phyloP scores from a whole-genome alignment of 2,888 invertebrate genomes.

The Oscheius sp. region DNA sequence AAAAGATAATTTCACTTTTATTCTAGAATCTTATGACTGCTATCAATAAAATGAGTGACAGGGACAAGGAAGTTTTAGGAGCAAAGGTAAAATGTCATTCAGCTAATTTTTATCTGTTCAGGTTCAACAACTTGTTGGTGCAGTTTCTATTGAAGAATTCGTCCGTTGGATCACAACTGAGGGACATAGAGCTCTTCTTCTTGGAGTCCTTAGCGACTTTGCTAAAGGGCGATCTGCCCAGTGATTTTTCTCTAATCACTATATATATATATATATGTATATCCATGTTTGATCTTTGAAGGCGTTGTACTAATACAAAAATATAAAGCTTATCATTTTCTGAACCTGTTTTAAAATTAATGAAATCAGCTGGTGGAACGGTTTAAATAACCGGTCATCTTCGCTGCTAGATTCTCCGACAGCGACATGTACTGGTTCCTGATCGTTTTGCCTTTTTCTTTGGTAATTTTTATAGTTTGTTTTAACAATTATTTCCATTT shows the following conservation, averaged over 20 bases:
- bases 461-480: neutral
- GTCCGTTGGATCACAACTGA: conserved; percentile 29
- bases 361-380: neutral
- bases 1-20: neutral
- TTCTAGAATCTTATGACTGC: conserved; percentile 8
- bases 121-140: conserved; percentile 28
- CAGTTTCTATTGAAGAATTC: conserved; percentile 29
- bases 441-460: neutral
- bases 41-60: conserved; percentile 1
- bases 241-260: neutral
- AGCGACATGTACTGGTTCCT: neutral
- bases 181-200: conserved; percentile 28
- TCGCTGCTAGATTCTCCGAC: neutral
- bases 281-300: too few species aligned
- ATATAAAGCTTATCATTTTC: too few species aligned
- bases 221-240: neutral
- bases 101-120: neutral
- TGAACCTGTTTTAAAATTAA: too few species aligned
- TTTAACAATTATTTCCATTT: neutral
- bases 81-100: neutral
- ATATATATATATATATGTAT: neutral
- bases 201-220: conserved; percentile 29
- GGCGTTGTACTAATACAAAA: too few species aligned
- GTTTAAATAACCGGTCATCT: conserved; percentile 14
- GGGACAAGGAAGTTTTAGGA: neutral